Base-by-base conservation (phyloP, 2,113 vertebrate genomes). In the Nyctereutes procyonoides region DNA sequence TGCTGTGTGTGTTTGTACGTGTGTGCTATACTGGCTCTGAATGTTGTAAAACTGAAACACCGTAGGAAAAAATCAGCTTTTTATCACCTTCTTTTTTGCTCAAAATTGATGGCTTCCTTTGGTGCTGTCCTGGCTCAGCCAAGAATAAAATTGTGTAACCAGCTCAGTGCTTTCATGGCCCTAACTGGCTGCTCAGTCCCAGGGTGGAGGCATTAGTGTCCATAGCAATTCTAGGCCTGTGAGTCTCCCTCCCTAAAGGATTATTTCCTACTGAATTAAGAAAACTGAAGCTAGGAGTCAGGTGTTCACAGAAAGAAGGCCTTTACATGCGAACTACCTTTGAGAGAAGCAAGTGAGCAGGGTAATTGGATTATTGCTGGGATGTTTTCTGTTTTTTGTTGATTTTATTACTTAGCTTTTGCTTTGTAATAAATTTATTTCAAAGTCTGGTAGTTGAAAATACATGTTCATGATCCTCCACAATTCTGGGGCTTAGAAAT, bases 51-150 rank as follows among this genome's bases (percentile, higher is more conserved):
- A 71, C 38, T 32, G 71, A 43, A 90, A 60, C 26, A 38, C 60
- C 63, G 6, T 43, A 43, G 43, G 43, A 43, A 43, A 43, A 43
- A 43, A 43, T 43, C 43, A 43, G 38, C 19, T 8, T 83, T 89
- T 92, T 79, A 60, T 53, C 13, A 80, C 20, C 7, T 80, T n/a
- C 86, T 6, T 19, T 87, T 92, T 97, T 58, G 74, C 88, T 90
- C 20, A 80, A 8, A 94, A 76, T 74, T 8, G 62, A 35, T 38
- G 48, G 24, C 53, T 92, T 82, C 32, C 24, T 95, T 87, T 84
- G 8, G 5, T 60, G 74, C 43, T 63, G 0, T 35, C 14, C 3
- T 13, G 13, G n/a, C 48, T 93, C 30, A 81, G 2, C 24, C 73
- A 71, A 93, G 90, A 86, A 4, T 24, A 24, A 82, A 55, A n/a